Conservation (phyloP, 2,888 invertebrate genomes). For the Acanthosoma haemorrhoidale region DNA sequence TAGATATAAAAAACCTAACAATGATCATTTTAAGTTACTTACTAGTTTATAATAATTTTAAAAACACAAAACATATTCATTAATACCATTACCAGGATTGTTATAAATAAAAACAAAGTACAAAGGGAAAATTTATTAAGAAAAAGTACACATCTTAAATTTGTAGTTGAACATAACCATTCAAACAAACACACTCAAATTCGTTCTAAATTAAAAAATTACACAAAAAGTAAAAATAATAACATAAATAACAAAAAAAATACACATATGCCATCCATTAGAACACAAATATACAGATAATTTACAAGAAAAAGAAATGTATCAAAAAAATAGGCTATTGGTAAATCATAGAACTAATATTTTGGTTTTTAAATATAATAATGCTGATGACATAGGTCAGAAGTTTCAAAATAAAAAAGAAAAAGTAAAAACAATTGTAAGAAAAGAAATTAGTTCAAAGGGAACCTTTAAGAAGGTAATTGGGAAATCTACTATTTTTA, state of each 20-base stretch:
- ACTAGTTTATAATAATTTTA: no score
- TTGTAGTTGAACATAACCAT: slow-evolving; percentile 6
- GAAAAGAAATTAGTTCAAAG: slow-evolving; percentile 1
- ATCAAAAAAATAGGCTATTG: slow-evolving; percentile 10
- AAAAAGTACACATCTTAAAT: slow-evolving; percentile 14
- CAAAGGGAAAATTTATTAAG: slow-evolving; percentile 18
- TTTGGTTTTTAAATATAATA: background rate
- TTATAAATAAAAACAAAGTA: background rate
- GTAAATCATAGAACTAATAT: slow-evolving; percentile 1
- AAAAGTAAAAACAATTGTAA: background rate
- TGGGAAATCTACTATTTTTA: background rate
- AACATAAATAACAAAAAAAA: slow-evolving; percentile 1
- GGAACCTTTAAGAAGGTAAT: background rate
- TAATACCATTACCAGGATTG: no score
- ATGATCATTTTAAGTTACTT: no score
- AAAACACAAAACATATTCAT: no score
- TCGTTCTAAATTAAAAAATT: no score
- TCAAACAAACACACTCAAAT: slow-evolving; percentile 7
- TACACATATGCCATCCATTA: slow-evolving; percentile 5
- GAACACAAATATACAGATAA: slow-evolving; percentile 21
- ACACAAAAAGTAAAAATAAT: no score
- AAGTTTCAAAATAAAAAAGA: no score
- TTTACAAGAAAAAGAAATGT: slow-evolving; percentile 30
- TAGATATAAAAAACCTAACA: no score
- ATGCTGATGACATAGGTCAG: background rate